Conservation (phyloP, 1,140 invertebrate species). For the Nymphalis io region DNA sequence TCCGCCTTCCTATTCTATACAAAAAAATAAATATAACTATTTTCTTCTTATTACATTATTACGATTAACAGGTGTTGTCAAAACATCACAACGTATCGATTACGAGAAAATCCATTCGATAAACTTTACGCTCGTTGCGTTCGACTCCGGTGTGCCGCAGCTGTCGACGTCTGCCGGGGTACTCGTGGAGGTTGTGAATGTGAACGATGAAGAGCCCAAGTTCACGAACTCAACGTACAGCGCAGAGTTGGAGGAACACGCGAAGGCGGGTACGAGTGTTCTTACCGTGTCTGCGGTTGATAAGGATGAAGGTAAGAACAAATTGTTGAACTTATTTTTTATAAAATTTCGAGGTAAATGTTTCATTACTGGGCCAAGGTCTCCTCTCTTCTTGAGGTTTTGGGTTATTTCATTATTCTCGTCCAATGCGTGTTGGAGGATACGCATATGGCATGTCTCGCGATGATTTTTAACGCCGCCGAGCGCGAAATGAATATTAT, state of each 20-base stretch:
- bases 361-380: no score
- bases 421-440: no score
- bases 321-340: no score
- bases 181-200: constrained; percentile 88
- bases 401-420: no score
- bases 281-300: constrained; percentile 87
- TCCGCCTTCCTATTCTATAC: no score
- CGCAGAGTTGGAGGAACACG: constrained; percentile 88
- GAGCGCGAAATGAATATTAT: no score
- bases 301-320: constrained; percentile 83
- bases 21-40: no score
- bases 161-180: constrained; percentile 88
- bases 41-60: not conserved
- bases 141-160: constrained; percentile 92
- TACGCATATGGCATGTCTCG: no score
- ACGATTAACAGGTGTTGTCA: constrained; percentile 85
- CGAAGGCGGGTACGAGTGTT: constrained; percentile 85
- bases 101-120: constrained; percentile 89
- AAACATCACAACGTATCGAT: constrained; percentile 89
- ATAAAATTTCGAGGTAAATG: no score
- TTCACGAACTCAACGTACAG: constrained; percentile 87
- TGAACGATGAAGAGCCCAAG: constrained; percentile 93
- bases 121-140: constrained; percentile 90
- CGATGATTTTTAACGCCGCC: no score
- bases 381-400: no score